phyloP scores from a whole-genome alignment of 1,140 invertebrate species.

The Sinella curviseta region DNA sequence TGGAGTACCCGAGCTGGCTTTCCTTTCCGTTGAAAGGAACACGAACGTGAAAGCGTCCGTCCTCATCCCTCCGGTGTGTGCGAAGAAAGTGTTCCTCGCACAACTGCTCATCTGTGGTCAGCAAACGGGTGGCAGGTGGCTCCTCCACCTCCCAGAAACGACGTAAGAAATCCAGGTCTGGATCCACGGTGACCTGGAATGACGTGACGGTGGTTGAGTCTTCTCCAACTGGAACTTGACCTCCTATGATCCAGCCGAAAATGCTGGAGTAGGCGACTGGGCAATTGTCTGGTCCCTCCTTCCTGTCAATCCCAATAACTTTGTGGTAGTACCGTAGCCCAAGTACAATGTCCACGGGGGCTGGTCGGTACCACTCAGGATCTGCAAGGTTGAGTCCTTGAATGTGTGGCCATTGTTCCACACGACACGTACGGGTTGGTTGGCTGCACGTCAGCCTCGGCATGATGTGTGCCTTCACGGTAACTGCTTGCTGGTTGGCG shows the following conservation, averaged over 20 bases:
- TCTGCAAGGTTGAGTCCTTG: neutral
- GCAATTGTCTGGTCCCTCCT: neutral
- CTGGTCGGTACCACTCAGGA: neutral
- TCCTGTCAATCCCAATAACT: no score
- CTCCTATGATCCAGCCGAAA: neutral
- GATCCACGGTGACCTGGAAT: neutral
- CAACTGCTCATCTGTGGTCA: neutral
- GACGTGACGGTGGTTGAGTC: neutral
- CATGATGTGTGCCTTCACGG: neutral
- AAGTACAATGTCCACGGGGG: neutral
- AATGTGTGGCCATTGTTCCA: neutral
- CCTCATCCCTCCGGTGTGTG: neutral
- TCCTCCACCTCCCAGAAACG: conserved; percentile 20
- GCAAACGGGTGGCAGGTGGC: neutral
- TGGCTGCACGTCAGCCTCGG: neutral
- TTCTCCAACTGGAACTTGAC: neutral
- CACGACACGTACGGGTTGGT: neutral
- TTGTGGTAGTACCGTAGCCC: neutral
- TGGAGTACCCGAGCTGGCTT: conserved; percentile 9
- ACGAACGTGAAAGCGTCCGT: neutral
- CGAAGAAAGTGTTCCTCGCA: neutral
- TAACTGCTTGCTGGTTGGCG: neutral
- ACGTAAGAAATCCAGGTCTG: neutral
- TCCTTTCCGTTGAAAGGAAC: neutral
- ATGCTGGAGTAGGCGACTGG: neutral